These are phyloP conservation scores for Diarsia brunnea DNA, from an alignment of 2,888 invertebrate species.

Conservation along the genomic window DNA sequence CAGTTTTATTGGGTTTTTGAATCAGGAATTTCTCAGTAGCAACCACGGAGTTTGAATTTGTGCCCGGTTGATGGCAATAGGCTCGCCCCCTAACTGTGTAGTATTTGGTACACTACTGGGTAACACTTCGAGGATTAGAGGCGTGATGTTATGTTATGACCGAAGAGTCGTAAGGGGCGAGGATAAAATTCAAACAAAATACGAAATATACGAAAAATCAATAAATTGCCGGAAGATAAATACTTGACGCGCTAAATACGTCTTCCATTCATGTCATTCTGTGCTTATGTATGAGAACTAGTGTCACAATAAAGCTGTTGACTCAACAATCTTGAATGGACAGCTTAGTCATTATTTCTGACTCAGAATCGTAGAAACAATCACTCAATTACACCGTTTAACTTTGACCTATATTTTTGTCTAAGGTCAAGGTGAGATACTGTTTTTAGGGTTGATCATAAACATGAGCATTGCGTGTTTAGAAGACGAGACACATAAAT, in stretches of 20 bases:
- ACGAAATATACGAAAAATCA: too few relatives aligned
- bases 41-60: too few relatives aligned
- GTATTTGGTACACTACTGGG: too few relatives aligned
- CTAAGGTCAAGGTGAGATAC: slow-evolving; percentile 9
- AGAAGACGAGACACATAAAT: slow-evolving; percentile 26
- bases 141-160: too few relatives aligned
- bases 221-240: slow-evolving; percentile 21
- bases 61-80: too few relatives aligned
- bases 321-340: slow-evolving; percentile 12
- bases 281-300: neutral
- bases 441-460: slow-evolving; percentile 24
- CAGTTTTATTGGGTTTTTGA: too few relatives aligned
- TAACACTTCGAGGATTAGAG: too few relatives aligned
- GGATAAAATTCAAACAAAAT: too few relatives aligned
- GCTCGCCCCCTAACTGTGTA: too few relatives aligned
- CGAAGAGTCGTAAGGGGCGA: too few relatives aligned
- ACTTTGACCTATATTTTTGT: slow-evolving; percentile 14
- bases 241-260: neutral
- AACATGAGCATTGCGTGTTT: slow-evolving; percentile 29
- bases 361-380: slow-evolving; percentile 14
- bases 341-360: slow-evolving; percentile 14
- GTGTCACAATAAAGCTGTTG: slow-evolving; percentile 2
- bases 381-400: neutral
- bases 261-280: slow-evolving; percentile 8
- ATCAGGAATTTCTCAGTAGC: too few relatives aligned